Evolutionary conservation across 2,797 vertebrate genomes (phyloP).

Genomic region (Hoplostethus atlanticus): DNA sequence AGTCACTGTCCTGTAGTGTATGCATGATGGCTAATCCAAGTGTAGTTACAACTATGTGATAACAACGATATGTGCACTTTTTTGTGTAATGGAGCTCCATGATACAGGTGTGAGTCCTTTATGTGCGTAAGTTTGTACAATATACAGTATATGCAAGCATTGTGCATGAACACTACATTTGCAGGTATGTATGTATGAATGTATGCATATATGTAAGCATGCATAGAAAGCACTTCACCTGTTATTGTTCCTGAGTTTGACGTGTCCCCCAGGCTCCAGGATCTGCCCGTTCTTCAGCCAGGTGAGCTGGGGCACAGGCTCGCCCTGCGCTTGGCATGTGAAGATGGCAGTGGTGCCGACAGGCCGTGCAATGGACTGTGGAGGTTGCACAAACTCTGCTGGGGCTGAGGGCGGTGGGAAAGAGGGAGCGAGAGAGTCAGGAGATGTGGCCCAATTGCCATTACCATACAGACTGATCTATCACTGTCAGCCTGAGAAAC

Average conservation of each 20-base stretch:
- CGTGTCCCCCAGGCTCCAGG: conserved; percentile 91
- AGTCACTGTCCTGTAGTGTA: neutral
- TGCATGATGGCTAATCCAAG: neutral
- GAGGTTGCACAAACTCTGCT: conserved; percentile 95
- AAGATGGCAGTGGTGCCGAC: conserved; percentile 96
- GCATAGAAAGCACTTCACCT: conserved; percentile 80
- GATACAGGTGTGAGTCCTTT: neutral
- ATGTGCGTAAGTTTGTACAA: neutral
- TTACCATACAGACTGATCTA: neutral
- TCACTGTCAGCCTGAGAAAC: neutral
- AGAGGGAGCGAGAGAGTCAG: conserved; percentile 14
- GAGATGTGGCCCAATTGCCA: neutral
- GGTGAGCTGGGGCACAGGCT: conserved; percentile 94
- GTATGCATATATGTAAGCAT: neutral
- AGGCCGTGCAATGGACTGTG: conserved; percentile 95
- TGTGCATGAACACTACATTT: no score
- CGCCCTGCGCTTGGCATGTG: conserved; percentile 94
- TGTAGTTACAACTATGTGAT: neutral
- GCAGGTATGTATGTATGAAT: neutral
- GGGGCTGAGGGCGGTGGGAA: conserved; percentile 84
- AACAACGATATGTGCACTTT: no score
- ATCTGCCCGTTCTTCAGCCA: conserved; percentile 98
- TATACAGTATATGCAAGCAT: neutral
- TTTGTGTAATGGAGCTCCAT: no score
- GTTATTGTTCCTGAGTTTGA: conserved; percentile 98